phyloP scores from a whole-genome alignment of 1,140 invertebrate species.

The Platyscapa corneri region DNA sequence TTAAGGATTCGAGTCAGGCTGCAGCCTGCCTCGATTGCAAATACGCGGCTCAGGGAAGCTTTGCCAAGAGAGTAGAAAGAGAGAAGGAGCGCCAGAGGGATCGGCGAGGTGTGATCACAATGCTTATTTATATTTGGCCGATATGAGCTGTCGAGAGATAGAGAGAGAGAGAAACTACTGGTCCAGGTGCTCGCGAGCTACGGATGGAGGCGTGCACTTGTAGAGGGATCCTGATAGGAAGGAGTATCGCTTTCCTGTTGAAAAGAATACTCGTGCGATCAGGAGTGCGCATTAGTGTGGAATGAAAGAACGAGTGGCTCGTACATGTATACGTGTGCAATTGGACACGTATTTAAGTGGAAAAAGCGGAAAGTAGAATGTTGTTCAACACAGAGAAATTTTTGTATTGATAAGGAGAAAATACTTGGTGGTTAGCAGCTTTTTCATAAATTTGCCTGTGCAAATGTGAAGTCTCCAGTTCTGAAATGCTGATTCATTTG shows the following conservation, averaged over 20 bases:
- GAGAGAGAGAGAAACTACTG: neutral
- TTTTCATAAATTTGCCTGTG: too few species aligned
- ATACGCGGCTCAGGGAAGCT: constrained; percentile 66
- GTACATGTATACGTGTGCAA: neutral
- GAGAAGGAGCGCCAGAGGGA: constrained; percentile 55
- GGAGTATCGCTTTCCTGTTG: neutral
- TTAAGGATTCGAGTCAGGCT: constrained; percentile 72
- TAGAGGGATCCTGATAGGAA: neutral
- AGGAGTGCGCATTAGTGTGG: neutral
- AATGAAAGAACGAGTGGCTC: neutral
- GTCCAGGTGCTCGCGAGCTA: neutral
- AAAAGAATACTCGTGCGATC: neutral
- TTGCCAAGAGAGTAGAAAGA: constrained; percentile 65
- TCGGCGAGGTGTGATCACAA: constrained; percentile 17
- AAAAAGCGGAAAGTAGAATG: neutral
- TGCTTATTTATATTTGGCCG: constrained; percentile 39
- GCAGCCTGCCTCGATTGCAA: constrained; percentile 70
- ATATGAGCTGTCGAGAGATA: neutral
- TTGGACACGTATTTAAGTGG: neutral
- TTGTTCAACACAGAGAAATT: too few species aligned
- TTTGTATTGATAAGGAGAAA: too few species aligned
- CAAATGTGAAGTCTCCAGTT: too few species aligned
- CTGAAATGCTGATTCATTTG: too few species aligned
- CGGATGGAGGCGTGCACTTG: neutral
- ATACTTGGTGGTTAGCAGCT: too few species aligned